Conservation (phyloP, 2,888 invertebrate species). For the Drosophila multiciliata region DNA sequence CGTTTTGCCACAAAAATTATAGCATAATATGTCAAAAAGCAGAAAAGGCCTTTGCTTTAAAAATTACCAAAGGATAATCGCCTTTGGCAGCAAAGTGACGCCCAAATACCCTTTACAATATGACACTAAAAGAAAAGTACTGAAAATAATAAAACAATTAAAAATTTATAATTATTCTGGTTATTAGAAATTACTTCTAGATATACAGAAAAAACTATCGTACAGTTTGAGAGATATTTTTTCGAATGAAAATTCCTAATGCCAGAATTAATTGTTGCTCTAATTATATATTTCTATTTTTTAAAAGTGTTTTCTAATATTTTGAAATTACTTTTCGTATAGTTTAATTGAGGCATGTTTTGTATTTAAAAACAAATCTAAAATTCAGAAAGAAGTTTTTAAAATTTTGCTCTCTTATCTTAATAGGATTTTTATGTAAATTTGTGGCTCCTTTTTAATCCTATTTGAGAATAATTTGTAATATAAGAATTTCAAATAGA, state of each 20-base stretch:
- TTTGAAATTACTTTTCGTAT: no score
- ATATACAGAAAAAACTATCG: no score
- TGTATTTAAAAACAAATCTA: no score
- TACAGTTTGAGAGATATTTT: no score
- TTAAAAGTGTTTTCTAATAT: no score
- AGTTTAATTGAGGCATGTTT: neutral
- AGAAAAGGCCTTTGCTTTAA: constrained; percentile 57
- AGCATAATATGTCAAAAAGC: constrained; percentile 76
- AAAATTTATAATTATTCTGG: no score
- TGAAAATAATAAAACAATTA: no score
- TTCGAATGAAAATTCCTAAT: no score
- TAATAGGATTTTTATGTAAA: neutral
- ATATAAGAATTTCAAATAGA: neutral
- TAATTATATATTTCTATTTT: no score
- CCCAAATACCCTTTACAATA: constrained; percentile 42
- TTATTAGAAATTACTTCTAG: no score
- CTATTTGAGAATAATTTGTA: neutral
- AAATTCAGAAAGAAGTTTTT: neutral
- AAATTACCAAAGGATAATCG: constrained; percentile 38
- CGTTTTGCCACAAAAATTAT: constrained; percentile 77
- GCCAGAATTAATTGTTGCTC: no score
- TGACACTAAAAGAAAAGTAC: no score
- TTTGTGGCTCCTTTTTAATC: neutral
- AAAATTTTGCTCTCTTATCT: neutral
- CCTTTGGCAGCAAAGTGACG: neutral